Conservation (phyloP, 2,797 vertebrate genomes). For the Cyprinella venusta region DNA sequence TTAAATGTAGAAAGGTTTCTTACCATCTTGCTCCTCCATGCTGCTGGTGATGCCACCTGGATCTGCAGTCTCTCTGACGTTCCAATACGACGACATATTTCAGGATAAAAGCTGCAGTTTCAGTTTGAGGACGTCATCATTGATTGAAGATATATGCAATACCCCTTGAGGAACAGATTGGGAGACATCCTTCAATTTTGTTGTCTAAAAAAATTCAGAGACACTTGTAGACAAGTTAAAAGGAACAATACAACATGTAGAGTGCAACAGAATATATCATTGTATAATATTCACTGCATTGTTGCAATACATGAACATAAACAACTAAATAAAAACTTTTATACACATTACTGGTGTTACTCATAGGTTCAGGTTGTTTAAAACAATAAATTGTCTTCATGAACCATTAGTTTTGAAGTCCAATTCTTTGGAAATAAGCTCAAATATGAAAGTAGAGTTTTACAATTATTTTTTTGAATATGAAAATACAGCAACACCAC, state of each 20-base stretch:
- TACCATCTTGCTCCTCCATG: conserved; percentile 82
- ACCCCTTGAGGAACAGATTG: neutral
- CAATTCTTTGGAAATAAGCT: neutral
- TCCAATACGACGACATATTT: conserved; percentile 92
- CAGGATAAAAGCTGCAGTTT: neutral
- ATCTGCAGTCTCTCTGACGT: conserved; percentile 81
- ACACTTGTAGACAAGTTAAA: neutral
- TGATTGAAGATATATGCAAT: neutral
- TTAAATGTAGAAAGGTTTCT: conserved; percentile 57
- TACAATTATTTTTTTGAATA: too few species aligned
- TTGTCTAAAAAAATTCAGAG: conserved; percentile 6
- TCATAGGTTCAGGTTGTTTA: neutral
- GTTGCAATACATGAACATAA: neutral
- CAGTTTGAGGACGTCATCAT: neutral
- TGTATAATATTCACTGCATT: neutral
- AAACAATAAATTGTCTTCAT: neutral
- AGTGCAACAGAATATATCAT: neutral
- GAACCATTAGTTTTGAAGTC: neutral
- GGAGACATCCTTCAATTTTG: neutral
- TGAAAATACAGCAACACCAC: neutral
- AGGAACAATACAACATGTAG: neutral
- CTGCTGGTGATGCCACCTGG: conserved; percentile 63
- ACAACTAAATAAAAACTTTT: neutral
- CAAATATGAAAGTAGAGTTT: neutral
- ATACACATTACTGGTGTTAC: neutral